Base-by-base conservation (phyloP, 2,888 invertebrate genomes). In the Tipula vernalis region DNA sequence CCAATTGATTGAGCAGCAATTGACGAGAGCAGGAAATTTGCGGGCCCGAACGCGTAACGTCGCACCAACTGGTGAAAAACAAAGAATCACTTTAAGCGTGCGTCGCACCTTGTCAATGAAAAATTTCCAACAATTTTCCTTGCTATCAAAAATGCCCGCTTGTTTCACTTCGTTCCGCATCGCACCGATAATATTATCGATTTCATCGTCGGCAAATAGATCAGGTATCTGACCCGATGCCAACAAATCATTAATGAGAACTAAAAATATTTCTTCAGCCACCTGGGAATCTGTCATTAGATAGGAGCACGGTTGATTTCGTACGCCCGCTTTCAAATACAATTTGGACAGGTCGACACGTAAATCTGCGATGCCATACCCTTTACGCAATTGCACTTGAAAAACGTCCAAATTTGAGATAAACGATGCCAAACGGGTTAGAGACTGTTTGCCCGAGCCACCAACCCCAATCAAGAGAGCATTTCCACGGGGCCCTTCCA, bases 211-310 rank as follows among this genome's bases (percentile, higher is more conserved):
- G 0, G 96, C 93, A 88, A 98, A 95, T 86, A 98, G 92, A 88
- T 98, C 98, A 0, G 97, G 95, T 87, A 98, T 97, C 92, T 98
- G 98, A 3, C 98, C 98, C 0, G 98, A 98, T 0, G 98, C 98
- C 87, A 99, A 92, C 92, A 98, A 93, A 90, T 98, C 98, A 90
- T 99, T 98, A 86, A 99, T 96, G 13, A 98, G 93, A 3, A 98
- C 98, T 44, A 99, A 92, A 91, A 98, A 98, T 86, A 94, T 94
- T 91, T 99, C 98, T 83, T 98, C 96, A 0, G 97, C 95, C 0
- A 98, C 95, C 91, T 98, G 98, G 0, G 97, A 96, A 91, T 98
- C 98, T 0, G 98, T 98, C 96, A 98, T 97, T 28, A 98, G 91
- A 91, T 98, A 98, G 87, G 98, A 95, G 84, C 95, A 95, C 15